phyloP scores from a whole-genome alignment of 1,140 invertebrate genomes.

The Matsumurasca onukii region DNA sequence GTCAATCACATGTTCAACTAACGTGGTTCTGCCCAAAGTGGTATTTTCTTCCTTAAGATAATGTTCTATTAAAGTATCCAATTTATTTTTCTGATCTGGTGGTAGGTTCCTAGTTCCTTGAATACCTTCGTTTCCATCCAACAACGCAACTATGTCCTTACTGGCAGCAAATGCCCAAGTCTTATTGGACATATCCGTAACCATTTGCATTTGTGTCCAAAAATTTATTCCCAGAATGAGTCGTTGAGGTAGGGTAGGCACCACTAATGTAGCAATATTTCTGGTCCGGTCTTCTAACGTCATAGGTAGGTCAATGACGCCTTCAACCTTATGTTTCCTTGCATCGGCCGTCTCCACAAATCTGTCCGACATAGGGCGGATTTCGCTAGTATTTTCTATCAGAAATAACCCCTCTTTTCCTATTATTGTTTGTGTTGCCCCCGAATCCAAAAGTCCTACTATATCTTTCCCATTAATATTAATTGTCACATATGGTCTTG shows the following conservation, averaged over 20 bases:
- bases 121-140: background rate
- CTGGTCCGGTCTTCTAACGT: background rate
- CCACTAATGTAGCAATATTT: background rate
- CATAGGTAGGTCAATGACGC: background rate
- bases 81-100: background rate
- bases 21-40: background rate
- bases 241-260: background rate
- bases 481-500: background rate
- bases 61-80: background rate
- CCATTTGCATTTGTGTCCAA: background rate
- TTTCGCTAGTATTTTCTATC: background rate
- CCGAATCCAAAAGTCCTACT: background rate
- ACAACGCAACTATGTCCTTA: background rate
- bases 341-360: background rate
- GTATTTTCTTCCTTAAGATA: background rate
- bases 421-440: background rate
- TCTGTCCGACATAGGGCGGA: background rate
- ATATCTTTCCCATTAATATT: background rate
- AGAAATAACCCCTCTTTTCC: background rate
- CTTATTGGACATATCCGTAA: background rate
- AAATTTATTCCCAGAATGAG: background rate
- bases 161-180: background rate
- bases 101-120: background rate
- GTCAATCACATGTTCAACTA: background rate
- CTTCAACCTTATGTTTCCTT: background rate